phyloP scores from a whole-genome alignment of 2,888 invertebrate genomes.

The Drosophila nigricruria region DNA sequence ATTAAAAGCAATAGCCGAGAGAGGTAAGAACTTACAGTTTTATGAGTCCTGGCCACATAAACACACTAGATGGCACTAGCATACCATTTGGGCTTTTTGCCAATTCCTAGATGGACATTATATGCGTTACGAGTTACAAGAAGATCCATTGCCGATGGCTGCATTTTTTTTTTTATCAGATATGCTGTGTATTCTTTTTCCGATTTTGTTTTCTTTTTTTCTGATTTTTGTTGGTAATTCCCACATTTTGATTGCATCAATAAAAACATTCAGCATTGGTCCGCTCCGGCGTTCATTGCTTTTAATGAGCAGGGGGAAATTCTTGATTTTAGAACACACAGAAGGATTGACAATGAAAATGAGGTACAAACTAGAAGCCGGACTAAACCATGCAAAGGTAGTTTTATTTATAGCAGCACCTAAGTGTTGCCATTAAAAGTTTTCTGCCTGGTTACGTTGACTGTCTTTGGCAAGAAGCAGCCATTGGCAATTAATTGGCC shows the following conservation, averaged over 20 bases:
- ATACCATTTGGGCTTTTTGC: conserved; percentile 60
- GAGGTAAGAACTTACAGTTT: conserved; percentile 52
- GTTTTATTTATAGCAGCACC: conserved; percentile 77
- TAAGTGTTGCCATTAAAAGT: conserved; percentile 77
- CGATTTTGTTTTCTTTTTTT: background rate
- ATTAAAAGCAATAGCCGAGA: conserved; percentile 43
- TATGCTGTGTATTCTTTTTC: conserved; percentile 39
- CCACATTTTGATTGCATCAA: conserved; percentile 75
- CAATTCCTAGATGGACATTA: conserved; percentile 58
- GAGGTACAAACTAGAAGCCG: conserved; percentile 62
- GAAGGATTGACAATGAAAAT: conserved; percentile 78
- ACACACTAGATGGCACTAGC: conserved; percentile 27
- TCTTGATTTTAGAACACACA: conserved; percentile 60
- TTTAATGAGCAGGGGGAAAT: conserved; percentile 73
- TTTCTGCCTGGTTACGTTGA: conserved; percentile 36
- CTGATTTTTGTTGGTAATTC: conserved; percentile 28
- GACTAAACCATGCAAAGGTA: conserved; percentile 29
- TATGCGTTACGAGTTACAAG: conserved; percentile 51
- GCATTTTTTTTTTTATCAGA: conserved; percentile 45
- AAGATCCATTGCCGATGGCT: conserved; percentile 70
- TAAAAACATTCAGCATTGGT: conserved; percentile 61
- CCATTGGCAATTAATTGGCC: conserved; percentile 77
- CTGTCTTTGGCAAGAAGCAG: conserved; percentile 50
- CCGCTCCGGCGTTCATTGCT: conserved; percentile 42
- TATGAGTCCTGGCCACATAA: conserved; percentile 68